Evolutionary conservation across 2,888 invertebrate genomes (phyloP), one percentile per base, ranked within the genome.

Genomic region (Hartigia nigra): DNA sequence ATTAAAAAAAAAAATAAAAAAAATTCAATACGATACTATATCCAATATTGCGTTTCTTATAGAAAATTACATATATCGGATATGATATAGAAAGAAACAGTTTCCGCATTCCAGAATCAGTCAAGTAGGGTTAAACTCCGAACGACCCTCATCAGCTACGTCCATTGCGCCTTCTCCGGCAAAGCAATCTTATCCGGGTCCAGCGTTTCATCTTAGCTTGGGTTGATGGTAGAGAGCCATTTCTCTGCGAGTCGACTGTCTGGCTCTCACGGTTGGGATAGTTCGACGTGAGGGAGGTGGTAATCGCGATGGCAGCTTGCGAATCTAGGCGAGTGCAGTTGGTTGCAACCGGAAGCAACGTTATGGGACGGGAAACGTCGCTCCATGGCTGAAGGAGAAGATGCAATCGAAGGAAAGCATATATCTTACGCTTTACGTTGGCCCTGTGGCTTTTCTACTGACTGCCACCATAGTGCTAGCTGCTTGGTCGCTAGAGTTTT

Each of bases 291-390:
- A 55, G 55, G 2, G 23, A 55, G 55, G 72, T 35, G 31, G 72
- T 72, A 72, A 72, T 31, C 72, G 31, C 72, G 32, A 34, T 34
- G 12, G 72, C 72, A 72, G 72, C 72, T 72, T 72, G 72, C 72
- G 31, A 34, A 23, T 55, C 39, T 55, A 55, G 55, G 23, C 9
- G 55, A 55, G 55, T 55, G 55, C 55, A 55, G 23, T 55, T 55
- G 55, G 55, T 55, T 55, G 55, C 23, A 55, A 55, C 55, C 55
- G 55, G 55, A 55, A 55, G 55, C 55, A 23, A 23, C 55, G 55
- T 55, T 23, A 5, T 23, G 23, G 39, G 39, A 55, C 39, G 39
- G 4, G 55, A 23, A 23, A 55, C 55, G 55, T 55, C 55, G 23
- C 5, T 55, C 55, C 2, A 9, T 55, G 23, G 55, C 23, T 55